A percentile compares a stretch with the other conserved stretches of the same genome.
phyloP scores from a whole-genome alignment of 2,888 invertebrate species.

The Rambutsinella grinnellia region DNA sequence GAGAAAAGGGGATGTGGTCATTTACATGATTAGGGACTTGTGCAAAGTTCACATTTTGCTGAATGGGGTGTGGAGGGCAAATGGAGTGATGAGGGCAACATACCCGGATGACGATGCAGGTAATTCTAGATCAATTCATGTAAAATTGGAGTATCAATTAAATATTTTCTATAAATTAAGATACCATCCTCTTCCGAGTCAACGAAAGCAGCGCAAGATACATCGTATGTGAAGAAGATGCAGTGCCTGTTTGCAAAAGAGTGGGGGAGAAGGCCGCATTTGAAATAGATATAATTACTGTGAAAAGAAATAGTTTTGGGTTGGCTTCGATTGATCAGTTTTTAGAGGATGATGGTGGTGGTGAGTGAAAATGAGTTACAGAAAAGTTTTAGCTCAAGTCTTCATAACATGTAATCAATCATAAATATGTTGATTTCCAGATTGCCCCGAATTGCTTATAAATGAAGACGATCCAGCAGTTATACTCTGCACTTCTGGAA shows the following conservation, averaged over 20 bases:
- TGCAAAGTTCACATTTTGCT: constrained; percentile 60
- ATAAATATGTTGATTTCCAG: constrained; percentile 24
- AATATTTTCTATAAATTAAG: constrained; percentile 18
- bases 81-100: constrained; percentile 61
- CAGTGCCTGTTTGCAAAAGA: constrained; percentile 17
- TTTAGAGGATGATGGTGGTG: constrained; percentile 24
- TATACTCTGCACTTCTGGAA: constrained; percentile 60
- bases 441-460: constrained; percentile 30
- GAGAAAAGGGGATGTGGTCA: constrained; percentile 63
- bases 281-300: constrained; percentile 54
- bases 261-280: constrained; percentile 42
- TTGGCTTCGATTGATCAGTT: constrained; percentile 14
- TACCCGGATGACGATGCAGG: constrained; percentile 66
- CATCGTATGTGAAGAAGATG: constrained; percentile 59
- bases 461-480: constrained; percentile 47
- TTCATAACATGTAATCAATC: constrained; percentile 14
- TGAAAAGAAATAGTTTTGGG: constrained; percentile 17
- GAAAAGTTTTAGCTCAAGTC: too few relatives aligned
- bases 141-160: too few relatives aligned
- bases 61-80: constrained; percentile 61
- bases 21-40: constrained; percentile 63
- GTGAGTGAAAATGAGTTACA: too few relatives aligned
- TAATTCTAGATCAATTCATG: too few relatives aligned
- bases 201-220: constrained; percentile 57
- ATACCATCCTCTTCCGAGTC: constrained; percentile 42